phyloP scores from a whole-genome alignment of 2,888 invertebrate species.

The Malthinus flaveolus region DNA sequence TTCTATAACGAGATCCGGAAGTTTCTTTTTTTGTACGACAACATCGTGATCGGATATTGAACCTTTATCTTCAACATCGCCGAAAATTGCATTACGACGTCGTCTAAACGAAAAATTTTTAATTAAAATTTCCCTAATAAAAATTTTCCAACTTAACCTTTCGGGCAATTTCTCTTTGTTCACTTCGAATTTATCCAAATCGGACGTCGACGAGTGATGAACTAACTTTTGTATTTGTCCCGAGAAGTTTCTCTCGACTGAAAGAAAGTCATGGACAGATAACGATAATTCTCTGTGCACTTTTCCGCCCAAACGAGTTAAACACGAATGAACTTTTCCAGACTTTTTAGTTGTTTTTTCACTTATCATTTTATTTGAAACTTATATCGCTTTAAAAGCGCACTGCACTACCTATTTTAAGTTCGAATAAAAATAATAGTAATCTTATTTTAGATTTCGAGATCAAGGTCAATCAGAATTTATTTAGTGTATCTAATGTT shows the following conservation, averaged over 20 bases:
- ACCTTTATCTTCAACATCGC: slow-evolving; percentile 9
- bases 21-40: background rate
- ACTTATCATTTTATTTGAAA: slow-evolving; percentile 8
- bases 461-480: no score
- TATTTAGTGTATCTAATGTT: no score
- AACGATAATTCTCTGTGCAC: slow-evolving; percentile 28
- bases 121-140: background rate
- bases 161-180: background rate
- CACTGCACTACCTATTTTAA: no score
- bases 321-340: slow-evolving; percentile 15
- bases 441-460: no score
- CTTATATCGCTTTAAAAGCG: no score
- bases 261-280: slow-evolving; percentile 25
- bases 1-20: slow-evolving; percentile 18
- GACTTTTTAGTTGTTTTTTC: slow-evolving; percentile 7
- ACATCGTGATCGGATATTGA: slow-evolving; percentile 5
- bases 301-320: slow-evolving; percentile 21
- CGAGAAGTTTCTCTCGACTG: slow-evolving; percentile 12
- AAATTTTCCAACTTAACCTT: slow-evolving; percentile 2
- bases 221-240: slow-evolving; percentile 12
- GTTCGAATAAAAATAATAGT: no score
- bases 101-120: slow-evolving; percentile 4
- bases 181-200: slow-evolving; percentile 17
- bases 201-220: slow-evolving; percentile 26
- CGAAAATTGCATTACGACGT: background rate